A percentile compares a stretch with the other conserved stretches of the same genome.
Evolutionary conservation across 1,140 invertebrate genomes (phyloP).

Genomic region (Hestina assimilis): DNA sequence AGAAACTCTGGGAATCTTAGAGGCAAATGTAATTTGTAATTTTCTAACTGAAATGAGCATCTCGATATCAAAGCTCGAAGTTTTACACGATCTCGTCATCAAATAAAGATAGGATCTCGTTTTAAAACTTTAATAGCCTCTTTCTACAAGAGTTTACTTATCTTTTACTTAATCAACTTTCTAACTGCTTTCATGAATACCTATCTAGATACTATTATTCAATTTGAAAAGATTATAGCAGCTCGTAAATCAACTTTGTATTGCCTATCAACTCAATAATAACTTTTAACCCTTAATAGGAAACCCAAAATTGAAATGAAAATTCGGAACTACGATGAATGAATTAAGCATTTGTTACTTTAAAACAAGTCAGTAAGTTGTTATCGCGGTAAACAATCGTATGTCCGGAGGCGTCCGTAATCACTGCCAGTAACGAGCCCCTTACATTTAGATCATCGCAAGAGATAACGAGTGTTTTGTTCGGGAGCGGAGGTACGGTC

Average conservation of each 20-base stretch:
- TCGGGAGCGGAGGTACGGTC: conserved; percentile 23
- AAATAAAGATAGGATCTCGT: conserved; percentile 49
- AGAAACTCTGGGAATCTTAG: conserved; percentile 24
- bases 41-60: conserved; percentile 53
- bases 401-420: conserved; percentile 58
- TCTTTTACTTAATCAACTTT: conserved; percentile 41
- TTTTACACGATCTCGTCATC: conserved; percentile 41
- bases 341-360: conserved; percentile 35
- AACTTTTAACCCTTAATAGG: not conserved
- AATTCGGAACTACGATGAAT: not conserved
- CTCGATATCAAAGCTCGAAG: conserved; percentile 42
- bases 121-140: conserved; percentile 45
- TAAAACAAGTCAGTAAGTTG: conserved; percentile 34
- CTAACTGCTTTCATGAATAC: conserved; percentile 1
- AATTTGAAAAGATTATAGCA: not conserved
- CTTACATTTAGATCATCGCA: conserved; percentile 59
- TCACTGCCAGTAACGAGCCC: conserved; percentile 44
- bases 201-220: not conserved
- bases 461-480: conserved; percentile 59
- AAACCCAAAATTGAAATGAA: conserved; percentile 8
- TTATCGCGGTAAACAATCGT: conserved; percentile 50
- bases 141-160: conserved; percentile 38
- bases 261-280: not conserved
- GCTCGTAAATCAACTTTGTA: not conserved
- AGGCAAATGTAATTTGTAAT: conserved; percentile 47